Evolutionary conservation across 2,113 vertebrate species (phyloP), one percentile per base, ranked within the genome.

Genomic region (Lepisosteus osseus): DNA sequence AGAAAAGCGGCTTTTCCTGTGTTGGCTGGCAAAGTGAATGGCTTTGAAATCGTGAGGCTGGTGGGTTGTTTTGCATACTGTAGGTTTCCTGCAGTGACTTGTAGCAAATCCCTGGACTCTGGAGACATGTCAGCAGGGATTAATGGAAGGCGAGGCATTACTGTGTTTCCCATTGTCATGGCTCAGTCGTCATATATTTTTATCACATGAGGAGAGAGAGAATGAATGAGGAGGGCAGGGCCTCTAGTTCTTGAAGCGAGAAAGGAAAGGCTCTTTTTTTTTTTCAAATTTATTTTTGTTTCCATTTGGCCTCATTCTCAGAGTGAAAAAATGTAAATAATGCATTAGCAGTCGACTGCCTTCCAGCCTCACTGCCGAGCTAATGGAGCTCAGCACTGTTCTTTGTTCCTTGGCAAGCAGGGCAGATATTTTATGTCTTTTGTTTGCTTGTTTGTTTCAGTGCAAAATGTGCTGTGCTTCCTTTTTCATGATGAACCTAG

Each of bases 61-160:
- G 78, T 83, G 80, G 83, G 78, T 88, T 89, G 86, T 87, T 90
- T 87, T 88, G 86, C 83, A 86, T 85, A 84, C 81, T 83, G 84
- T 83, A 76, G 81, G 78, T 84, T 85, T 89, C 89, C 87, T 90
- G 91, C 86, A 85, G 88, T 44, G 67, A 90, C 90, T 89, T 88
- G 91, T 89, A 93, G 91, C 89, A 91, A 88, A 88, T 85, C 85
- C 81, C 81, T 80, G 87, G 90, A 90, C 85, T 86, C 78, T 73
- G 91, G 90, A 93, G 80, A 87, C 89, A 88, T 86, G 83, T 89
- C 86, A 77, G 82, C 83, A 83, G 88, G 89, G 88, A 90, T 90
- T 92, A 86, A 84, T 87, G 83, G 78, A 82, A 81, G 85, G 66
- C 72, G 73, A 87, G 86, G 80, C 81, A 84, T 87, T 88, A 82